Percentiles rank a stretch among this genome's conserved stretches.
Conservation (phyloP, 2,797 vertebrate genomes). For the Hylomyscus alleni region DNA sequence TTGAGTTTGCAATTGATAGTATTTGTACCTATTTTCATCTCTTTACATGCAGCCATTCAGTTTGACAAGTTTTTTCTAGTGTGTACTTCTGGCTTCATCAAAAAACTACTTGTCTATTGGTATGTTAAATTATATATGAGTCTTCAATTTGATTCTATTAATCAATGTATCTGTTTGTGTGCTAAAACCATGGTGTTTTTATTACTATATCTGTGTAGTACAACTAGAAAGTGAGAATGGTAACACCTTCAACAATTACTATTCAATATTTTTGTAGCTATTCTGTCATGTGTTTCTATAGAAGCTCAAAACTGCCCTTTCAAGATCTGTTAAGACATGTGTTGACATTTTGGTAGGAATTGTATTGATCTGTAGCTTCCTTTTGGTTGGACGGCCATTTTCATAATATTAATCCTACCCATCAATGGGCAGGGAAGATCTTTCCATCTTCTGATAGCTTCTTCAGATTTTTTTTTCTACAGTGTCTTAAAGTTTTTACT, state of each 20-base stretch:
- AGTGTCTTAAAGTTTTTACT: not conserved
- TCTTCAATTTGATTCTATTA: not conserved
- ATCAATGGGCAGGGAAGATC: not conserved
- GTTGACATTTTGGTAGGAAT: not conserved
- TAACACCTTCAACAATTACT: not conserved
- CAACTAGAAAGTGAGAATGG: not conserved
- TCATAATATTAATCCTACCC: not conserved
- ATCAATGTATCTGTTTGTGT: not conserved
- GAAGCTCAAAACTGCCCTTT: not conserved
- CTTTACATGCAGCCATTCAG: not conserved
- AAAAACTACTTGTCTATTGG: not conserved
- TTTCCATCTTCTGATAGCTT: not conserved
- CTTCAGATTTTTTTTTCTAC: not conserved
- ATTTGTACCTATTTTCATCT: not conserved
- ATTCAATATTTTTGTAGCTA: not conserved
- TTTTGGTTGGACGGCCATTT: not conserved
- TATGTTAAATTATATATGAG: not conserved
- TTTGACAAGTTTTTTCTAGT: not conserved
- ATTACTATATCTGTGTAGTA: not conserved
- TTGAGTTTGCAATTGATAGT: not conserved
- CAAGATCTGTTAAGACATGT: not conserved
- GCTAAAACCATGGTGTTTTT: not conserved
- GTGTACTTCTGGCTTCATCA: not conserved
- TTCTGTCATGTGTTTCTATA: not conserved
- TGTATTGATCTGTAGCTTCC: not conserved